Evolutionary conservation across 2,113 vertebrate genomes (phyloP).

Genomic region (Odontesthes bonariensis): DNA sequence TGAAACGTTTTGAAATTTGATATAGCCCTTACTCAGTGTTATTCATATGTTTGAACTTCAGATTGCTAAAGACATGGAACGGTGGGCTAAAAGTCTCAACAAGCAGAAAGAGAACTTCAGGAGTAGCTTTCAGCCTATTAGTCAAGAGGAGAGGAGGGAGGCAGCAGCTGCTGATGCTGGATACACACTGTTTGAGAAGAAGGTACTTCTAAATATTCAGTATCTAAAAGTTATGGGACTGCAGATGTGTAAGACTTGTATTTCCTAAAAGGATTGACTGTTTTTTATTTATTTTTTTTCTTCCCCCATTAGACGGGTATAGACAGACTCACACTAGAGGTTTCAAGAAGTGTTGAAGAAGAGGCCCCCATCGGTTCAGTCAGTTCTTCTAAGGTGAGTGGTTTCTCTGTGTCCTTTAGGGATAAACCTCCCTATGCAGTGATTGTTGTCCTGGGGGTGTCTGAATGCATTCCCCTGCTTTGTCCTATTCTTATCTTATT

Average conservation of each 20-base stretch:
- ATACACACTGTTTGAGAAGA: conserved; percentile 96
- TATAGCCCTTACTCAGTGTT: neutral
- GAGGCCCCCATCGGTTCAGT: conserved; percentile 80
- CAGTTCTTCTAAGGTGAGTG: conserved; percentile 73
- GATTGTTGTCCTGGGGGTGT: neutral
- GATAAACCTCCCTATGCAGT: neutral
- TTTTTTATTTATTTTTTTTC: conserved; percentile 1
- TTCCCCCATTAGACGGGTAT: conserved; percentile 83
- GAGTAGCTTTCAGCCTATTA: conserved; percentile 94
- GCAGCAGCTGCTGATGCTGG: conserved; percentile 97
- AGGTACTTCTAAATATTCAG: conserved; percentile 80
- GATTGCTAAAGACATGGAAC: conserved; percentile 99
- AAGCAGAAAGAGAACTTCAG: conserved; percentile 99
- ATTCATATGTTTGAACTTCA: conserved; percentile 53
- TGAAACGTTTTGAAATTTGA: neutral
- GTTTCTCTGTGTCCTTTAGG: neutral
- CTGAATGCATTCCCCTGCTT: neutral
- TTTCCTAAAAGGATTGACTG: neutral
- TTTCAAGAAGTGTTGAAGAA: conserved; percentile 86
- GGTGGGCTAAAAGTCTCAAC: conserved; percentile 99
- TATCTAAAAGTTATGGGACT: neutral
- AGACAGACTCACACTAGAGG: conserved; percentile 90
- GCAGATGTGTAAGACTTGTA: neutral
- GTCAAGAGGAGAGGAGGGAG: conserved; percentile 93
- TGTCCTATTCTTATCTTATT: neutral